phyloP scores from a whole-genome alignment of 2,797 vertebrate genomes.

The Microctenopoma steveboyesi region DNA sequence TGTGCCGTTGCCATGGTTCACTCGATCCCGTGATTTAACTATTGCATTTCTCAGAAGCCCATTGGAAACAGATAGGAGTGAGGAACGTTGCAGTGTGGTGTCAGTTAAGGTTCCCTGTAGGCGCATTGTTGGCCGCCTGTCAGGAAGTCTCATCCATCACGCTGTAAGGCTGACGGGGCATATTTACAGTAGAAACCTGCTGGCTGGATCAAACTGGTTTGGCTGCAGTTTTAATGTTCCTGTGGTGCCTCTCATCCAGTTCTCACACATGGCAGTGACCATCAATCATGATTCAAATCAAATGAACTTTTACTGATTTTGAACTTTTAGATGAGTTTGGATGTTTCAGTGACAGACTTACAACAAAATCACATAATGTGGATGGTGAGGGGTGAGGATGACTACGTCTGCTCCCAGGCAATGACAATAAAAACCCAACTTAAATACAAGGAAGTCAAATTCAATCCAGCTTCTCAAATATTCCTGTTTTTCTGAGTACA shows the following conservation, averaged over 20 bases:
- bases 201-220: conserved; percentile 34
- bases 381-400: neutral
- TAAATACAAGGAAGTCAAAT: neutral
- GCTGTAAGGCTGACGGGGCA: conserved; percentile 30
- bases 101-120: conserved; percentile 58
- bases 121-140: conserved; percentile 57
- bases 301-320: neutral
- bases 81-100: conserved; percentile 74
- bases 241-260: neutral
- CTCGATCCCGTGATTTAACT: conserved; percentile 69
- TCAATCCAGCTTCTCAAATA: neutral
- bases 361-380: neutral
- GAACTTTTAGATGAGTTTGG: neutral
- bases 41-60: conserved; percentile 69
- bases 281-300: neutral
- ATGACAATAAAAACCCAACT: neutral
- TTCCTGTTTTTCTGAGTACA: neutral
- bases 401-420: neutral
- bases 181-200: conserved; percentile 31
- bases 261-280: neutral
- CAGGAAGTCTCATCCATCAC: conserved; percentile 59
- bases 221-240: neutral
- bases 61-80: conserved; percentile 61
- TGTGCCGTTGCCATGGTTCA: conserved; percentile 65
- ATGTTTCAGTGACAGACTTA: neutral